Evolutionary conservation across 2,888 invertebrate species (phyloP).

Genomic region (Bhutanitis thaidina): DNA sequence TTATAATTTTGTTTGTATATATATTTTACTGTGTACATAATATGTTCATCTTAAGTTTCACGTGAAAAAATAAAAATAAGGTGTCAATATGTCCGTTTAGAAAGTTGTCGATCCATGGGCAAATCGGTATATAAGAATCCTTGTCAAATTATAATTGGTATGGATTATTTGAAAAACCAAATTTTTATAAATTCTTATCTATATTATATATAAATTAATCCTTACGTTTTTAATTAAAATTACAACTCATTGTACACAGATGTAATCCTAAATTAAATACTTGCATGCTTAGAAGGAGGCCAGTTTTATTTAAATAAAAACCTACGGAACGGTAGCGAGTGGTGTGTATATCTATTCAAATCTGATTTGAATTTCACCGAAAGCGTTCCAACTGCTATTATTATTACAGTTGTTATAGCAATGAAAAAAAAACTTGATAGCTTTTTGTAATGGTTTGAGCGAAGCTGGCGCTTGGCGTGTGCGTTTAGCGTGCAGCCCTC

Average conservation of each 20-base stretch:
- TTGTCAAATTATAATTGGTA: slow-evolving; percentile 8
- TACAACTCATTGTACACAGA: slow-evolving; percentile 1
- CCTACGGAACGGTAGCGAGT: slow-evolving; percentile 34
- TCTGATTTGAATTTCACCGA: slow-evolving; percentile 31
- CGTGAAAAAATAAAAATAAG: slow-evolving; percentile 23
- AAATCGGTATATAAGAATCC: no score
- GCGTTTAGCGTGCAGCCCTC: slow-evolving; percentile 59
- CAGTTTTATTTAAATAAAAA: slow-evolving; percentile 19
- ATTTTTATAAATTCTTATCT: not conserved
- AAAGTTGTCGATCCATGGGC: slow-evolving; percentile 24
- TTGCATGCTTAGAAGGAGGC: slow-evolving; percentile 2
- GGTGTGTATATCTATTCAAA: slow-evolving; percentile 38
- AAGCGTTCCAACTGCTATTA: slow-evolving; percentile 9
- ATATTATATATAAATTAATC: not conserved
- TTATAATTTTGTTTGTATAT: no score
- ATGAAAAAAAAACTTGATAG: slow-evolving; percentile 8
- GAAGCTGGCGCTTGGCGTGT: slow-evolving; percentile 53
- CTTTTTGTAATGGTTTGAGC: slow-evolving; percentile 14
- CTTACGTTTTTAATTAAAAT: not conserved
- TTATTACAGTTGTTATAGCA: slow-evolving; percentile 14
- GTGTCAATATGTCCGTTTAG: slow-evolving; percentile 32
- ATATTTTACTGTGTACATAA: no score
- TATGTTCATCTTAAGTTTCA: not conserved
- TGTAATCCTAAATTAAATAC: not conserved
- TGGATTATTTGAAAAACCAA: slow-evolving; percentile 11